Evolutionary conservation across 2,888 invertebrate species (phyloP).

Genomic region (Rotaria sp.): DNA sequence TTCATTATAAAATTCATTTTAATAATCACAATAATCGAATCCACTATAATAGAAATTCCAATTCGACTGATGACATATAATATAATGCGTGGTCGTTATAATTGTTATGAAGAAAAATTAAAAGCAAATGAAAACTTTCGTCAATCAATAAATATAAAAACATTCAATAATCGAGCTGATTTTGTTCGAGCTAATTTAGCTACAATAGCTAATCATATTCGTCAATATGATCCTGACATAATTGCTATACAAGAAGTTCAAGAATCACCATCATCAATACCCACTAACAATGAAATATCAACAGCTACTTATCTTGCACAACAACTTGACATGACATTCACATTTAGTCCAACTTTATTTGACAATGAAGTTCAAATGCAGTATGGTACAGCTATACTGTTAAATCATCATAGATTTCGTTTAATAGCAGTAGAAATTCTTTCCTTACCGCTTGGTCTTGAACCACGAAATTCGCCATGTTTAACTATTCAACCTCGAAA

Average conservation of each 20-base stretch:
- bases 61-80: slow-evolving; percentile 6
- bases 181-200: not conserved
- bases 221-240: slow-evolving; percentile 1
- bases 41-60: not conserved
- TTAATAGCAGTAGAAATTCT: not conserved
- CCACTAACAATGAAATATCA: not conserved
- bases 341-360: slow-evolving; percentile 18
- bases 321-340: not conserved
- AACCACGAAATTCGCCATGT: not conserved
- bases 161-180: not conserved
- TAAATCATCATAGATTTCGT: not conserved
- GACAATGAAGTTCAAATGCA: slow-evolving; percentile 28
- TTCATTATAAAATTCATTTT: not conserved
- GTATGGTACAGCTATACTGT: not conserved
- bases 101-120: slow-evolving; percentile 6
- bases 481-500: not conserved
- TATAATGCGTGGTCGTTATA: slow-evolving; percentile 15
- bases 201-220: not conserved
- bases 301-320: not conserved
- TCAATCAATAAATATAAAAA: not conserved
- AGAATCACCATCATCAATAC: not conserved
- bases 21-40: not conserved
- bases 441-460: not conserved
- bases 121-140: not conserved
- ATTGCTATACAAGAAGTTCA: slow-evolving; percentile 9